Percentiles rank a stretch among this genome's conserved stretches.
Conservation (phyloP, 2,797 vertebrate genomes). For the Trichosurus vulpecula region DNA sequence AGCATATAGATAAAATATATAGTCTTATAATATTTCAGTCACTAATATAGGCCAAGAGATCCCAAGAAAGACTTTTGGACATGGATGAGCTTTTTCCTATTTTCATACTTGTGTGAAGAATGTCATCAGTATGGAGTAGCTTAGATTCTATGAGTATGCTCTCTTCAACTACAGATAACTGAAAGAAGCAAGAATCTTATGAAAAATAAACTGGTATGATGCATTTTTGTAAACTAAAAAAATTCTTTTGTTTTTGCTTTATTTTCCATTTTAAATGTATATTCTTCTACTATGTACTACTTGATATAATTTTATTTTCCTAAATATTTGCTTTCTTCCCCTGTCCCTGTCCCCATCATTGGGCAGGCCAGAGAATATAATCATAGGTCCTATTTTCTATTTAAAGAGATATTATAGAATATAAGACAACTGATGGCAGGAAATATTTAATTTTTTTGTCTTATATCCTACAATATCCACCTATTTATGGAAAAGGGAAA, state of each 20-base stretch:
- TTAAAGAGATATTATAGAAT: neutral
- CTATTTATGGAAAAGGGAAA: neutral
- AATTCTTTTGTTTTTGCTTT: neutral
- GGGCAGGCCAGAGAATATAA: neutral
- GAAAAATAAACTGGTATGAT: neutral
- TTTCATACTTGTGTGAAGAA: too few species aligned
- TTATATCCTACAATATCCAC: neutral
- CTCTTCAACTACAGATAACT: neutral
- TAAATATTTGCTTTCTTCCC: neutral
- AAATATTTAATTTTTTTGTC: neutral
- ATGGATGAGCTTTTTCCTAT: too few species aligned
- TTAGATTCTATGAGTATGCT: neutral
- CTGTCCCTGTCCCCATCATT: fast-evolving
- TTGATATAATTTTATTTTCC: neutral
- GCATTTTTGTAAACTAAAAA: neutral
- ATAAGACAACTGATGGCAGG: neutral
- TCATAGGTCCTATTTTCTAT: neutral
- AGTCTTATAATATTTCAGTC: too few species aligned
- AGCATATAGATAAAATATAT: too few species aligned
- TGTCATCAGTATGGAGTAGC: too few species aligned
- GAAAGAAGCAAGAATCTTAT: neutral
- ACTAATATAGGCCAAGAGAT: too few species aligned
- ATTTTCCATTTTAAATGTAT: neutral
- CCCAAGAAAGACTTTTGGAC: too few species aligned
- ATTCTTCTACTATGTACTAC: neutral